A percentile compares a stretch with the other conserved stretches of the same genome.
These are phyloP conservation scores for Helleia helle DNA, from an alignment of 2,888 invertebrate genomes.

Conservation along the genomic window DNA sequence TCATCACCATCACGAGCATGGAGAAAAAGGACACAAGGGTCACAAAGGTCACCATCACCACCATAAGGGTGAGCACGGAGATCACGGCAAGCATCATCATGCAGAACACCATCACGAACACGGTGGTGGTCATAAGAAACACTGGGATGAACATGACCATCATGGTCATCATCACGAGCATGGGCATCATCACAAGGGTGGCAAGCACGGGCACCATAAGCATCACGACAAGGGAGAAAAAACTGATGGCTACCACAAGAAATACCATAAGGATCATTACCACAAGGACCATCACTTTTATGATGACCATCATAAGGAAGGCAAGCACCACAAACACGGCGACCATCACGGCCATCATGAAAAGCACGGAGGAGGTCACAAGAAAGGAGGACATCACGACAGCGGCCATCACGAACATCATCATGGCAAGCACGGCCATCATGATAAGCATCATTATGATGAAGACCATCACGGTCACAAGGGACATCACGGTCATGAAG, in stretches of 20 bases:
- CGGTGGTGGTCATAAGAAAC: constrained; percentile 59
- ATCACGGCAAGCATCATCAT: constrained; percentile 60
- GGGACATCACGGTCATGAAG: constrained; percentile 64
- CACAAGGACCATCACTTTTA: constrained; percentile 68
- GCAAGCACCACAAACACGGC: constrained; percentile 65
- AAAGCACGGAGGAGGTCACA: constrained; percentile 55
- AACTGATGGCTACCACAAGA: constrained; percentile 62
- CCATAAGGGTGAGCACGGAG: constrained; percentile 58
- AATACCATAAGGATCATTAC: constrained; percentile 63
- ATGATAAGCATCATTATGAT: constrained; percentile 61
- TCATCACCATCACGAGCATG: constrained; percentile 60
- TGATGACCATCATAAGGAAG: constrained; percentile 60
- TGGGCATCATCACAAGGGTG: constrained; percentile 62
- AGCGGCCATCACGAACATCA: constrained; percentile 62
- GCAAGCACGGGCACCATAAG: constrained; percentile 57
- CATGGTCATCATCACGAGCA: constrained; percentile 61
- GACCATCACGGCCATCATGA: constrained; percentile 62
- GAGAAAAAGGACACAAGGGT: constrained; percentile 56
- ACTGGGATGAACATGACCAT: constrained; percentile 55
- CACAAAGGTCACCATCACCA: constrained; percentile 66
- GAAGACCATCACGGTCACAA: constrained; percentile 64
- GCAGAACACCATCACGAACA: constrained; percentile 57
- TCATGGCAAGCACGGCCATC: constrained; percentile 60
- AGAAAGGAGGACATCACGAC: constrained; percentile 62
- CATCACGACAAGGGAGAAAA: constrained; percentile 64